Base-by-base conservation (phyloP, 2,888 invertebrate species). In the Esperia sulphurella region DNA sequence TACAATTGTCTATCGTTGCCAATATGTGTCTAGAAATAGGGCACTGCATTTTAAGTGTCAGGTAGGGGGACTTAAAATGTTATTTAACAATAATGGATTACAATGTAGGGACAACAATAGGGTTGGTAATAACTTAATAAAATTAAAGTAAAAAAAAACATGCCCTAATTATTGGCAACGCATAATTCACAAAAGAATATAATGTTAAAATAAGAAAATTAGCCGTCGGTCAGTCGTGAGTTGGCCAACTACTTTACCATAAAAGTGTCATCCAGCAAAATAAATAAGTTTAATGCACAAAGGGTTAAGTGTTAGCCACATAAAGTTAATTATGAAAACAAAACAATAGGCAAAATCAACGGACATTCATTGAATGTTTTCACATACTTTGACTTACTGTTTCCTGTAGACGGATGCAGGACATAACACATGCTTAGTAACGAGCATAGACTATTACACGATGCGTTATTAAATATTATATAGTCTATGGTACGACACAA, bases 381-480 rank as follows among this genome's bases (percentile, higher is more conserved):
- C 72, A 87, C 88, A 84, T 88, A 88, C 88, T 82, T 85, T 84
- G 84, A 94, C 94, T 94, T 94, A 94, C 94, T 93, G 92, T 92
- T 93, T 94, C 94, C 94, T 94, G 93, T 89, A 86, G 91, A 90
- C 82, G 92, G 84, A 90, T 87, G 87, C 87, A 76, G 83, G 82
- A 88, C 88, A 88, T 82, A 87, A 85, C 79, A 88, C 88, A 88
- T 88, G 88, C 88, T 88, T 88, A 79, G 75, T 83, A 70, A 79
- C 83, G 79, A 75, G 75, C 78, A 75, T 71, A 71, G 63, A 78
- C 78, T 81, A 78, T 56, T 68, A 78, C 75, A 72, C 59, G 75
- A 79, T 75, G 71, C 76, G 69, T 70, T 61, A 63, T 55, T 64
- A 59, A 55, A 48, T 55, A 48, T 57, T 56, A 51, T 53, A 50